Conservation (phyloP, 2,113 vertebrate species). For the Gracilinanus agilis region DNA sequence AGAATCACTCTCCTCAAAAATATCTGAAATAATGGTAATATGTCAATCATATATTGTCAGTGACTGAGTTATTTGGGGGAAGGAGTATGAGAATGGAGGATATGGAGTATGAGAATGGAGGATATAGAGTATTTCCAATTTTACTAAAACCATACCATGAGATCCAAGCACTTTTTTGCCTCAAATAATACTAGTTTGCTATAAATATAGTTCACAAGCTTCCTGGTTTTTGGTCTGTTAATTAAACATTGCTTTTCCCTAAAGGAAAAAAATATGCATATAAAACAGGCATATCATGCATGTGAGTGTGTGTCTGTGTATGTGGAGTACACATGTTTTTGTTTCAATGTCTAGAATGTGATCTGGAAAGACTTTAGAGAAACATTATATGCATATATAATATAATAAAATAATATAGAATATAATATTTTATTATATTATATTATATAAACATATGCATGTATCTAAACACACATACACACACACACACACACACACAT, state of each 20-base stretch:
- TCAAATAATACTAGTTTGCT: not conserved
- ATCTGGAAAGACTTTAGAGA: slow-evolving; percentile 2
- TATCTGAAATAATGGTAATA: slow-evolving; percentile 30
- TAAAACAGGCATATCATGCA: not conserved
- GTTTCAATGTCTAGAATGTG: slow-evolving; percentile 43
- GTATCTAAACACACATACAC: too few species aligned
- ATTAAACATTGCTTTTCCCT: not conserved
- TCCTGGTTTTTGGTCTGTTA: not conserved
- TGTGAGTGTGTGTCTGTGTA: too few species aligned
- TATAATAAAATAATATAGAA: too few species aligned
- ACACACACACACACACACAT: too few species aligned
- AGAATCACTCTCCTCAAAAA: not conserved
- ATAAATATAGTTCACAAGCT: not conserved
- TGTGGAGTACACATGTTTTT: not conserved
- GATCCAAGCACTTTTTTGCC: not conserved
- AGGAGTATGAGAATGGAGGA: not conserved
- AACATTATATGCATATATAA: not conserved
- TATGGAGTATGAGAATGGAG: not conserved
- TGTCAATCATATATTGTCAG: not conserved
- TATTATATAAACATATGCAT: not conserved
- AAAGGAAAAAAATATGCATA: not conserved
- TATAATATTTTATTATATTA: too few species aligned
- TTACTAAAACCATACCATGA: not conserved
- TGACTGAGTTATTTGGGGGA: not conserved
- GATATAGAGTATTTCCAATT: not conserved